A percentile compares a stretch with the other conserved stretches of the same genome.
Evolutionary conservation across 2,797 vertebrate species (phyloP).

Genomic region (Lophotriccus pileatus): DNA sequence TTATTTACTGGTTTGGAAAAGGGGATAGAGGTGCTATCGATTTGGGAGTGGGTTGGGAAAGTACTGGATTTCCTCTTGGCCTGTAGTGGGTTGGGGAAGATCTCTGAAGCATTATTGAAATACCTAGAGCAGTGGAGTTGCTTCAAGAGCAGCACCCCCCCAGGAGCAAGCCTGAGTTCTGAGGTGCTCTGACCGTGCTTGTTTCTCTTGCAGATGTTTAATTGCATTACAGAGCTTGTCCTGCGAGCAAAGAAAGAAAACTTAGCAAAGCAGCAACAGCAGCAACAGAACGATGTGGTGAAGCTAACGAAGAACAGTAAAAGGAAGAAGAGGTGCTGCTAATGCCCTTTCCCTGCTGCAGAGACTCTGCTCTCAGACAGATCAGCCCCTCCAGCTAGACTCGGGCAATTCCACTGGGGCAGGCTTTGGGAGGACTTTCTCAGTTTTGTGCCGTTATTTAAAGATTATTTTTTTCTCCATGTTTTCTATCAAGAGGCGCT

Average conservation of each 20-base stretch:
- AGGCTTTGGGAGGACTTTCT: conserved; percentile 83
- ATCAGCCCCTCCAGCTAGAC: conserved; percentile 69
- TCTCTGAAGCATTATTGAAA: not conserved
- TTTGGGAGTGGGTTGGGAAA: not conserved
- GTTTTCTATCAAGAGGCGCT: conserved; percentile 81
- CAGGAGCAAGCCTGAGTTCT: not conserved
- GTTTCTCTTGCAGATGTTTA: conserved; percentile 91
- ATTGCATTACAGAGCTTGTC: conserved; percentile 98
- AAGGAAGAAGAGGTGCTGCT: conserved; percentile 98
- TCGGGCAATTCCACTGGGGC: conserved; percentile 67
- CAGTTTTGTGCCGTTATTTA: conserved; percentile 86
- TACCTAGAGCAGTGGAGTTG: not conserved
- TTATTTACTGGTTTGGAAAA: not conserved
- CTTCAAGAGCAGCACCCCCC: not conserved
- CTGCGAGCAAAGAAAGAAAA: conserved; percentile 98
- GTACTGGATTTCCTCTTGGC: not conserved
- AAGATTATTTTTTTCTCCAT: conserved; percentile 82
- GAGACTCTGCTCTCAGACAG: conserved; percentile 73
- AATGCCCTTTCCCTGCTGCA: conserved; percentile 74
- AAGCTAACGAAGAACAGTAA: conserved; percentile 98
- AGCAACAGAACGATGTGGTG: conserved; percentile 97
- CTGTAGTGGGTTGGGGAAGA: not conserved
- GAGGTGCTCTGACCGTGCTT: not conserved
- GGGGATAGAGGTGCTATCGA: not conserved
- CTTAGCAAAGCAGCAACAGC: conserved; percentile 95